Base-by-base conservation (phyloP, 2,797 vertebrate species). In the Etheostoma nigrum region DNA sequence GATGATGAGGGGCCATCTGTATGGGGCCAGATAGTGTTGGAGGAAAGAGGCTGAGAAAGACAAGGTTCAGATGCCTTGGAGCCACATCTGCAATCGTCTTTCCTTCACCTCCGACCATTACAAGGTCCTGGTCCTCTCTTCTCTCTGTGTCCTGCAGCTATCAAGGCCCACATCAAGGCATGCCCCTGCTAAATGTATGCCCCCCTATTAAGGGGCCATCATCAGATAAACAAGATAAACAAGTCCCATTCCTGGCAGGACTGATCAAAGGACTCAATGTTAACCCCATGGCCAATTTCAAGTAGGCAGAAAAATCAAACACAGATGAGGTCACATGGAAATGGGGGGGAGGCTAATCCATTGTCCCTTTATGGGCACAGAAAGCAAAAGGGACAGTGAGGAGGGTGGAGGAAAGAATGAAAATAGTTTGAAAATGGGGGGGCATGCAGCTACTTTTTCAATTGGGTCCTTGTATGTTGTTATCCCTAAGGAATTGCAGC, bases 141-240 rank as follows among this genome's bases (percentile, higher is more conserved):
- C 68, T 87, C 81, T 72, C 72, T 76, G 70, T 92, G 86, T 90
- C 92, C 90, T 87, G 82, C 80, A 92, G 92, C 92, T 89, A 92
- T 92, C 84, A 82, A 83, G 86, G 77, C 84, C 89, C 87, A 91
- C 92, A 94, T 94, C 94, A 94, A 94, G 93, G 93, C 92, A 90
- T 90, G 82, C 58, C 85, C 79, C 82, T 87, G 81, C 88, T 76
- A 89, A 91, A 90, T 90, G 88, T 81, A 83, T 85, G 87, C 87
- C 91, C 89, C 88, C 87, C 89, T 88, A 93, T 90, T 92, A 93
- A 87, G 91, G 88, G 91, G 86, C 92, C 90, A 91, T 95, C 93
- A 94, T 93, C 92, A 94, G 94, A 95, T 94, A 94, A 95, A 94
- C 92, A 92, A 94, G 92, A 95, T 94, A 94, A 94, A 94, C 93